Evolutionary conservation across 2,797 vertebrate genomes (phyloP).

Genomic region (Pseudochirops cupreus): DNA sequence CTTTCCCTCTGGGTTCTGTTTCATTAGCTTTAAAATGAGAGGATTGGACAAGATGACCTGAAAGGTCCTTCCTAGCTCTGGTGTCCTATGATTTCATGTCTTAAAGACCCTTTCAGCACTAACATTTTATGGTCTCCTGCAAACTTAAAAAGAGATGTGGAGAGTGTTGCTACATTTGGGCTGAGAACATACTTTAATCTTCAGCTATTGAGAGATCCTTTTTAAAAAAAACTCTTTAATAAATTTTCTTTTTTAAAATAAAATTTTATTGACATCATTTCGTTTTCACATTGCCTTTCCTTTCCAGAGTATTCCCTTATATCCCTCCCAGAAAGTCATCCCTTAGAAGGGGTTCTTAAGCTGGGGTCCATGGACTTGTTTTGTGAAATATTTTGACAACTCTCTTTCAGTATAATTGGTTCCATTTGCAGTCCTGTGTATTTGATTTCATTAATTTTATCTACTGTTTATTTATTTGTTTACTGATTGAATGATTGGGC

Average conservation of each 20-base stretch:
- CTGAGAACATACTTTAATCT: conserved; percentile 46
- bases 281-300: not conserved
- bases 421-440: not conserved
- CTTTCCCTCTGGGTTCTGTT: not conserved
- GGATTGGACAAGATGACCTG: not conserved
- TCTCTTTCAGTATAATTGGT: not conserved
- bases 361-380: not conserved
- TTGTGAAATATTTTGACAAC: not conserved
- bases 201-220: not conserved
- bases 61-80: not conserved
- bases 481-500: not conserved
- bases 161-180: conserved; percentile 18
- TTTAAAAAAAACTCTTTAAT: not conserved
- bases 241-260: not conserved
- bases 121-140: not conserved
- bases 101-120: not conserved
- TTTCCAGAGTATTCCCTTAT: not conserved
- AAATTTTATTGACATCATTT: not conserved
- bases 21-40: not conserved
- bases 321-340: not conserved
- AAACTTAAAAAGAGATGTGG: conserved; percentile 41
- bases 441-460: not conserved
- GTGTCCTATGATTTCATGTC: not conserved
- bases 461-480: not conserved
- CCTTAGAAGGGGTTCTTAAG: not conserved